A percentile compares a stretch with the other conserved stretches of the same genome.
phyloP scores from a whole-genome alignment of 2,888 invertebrate species.

The Latheticus oryzae region DNA sequence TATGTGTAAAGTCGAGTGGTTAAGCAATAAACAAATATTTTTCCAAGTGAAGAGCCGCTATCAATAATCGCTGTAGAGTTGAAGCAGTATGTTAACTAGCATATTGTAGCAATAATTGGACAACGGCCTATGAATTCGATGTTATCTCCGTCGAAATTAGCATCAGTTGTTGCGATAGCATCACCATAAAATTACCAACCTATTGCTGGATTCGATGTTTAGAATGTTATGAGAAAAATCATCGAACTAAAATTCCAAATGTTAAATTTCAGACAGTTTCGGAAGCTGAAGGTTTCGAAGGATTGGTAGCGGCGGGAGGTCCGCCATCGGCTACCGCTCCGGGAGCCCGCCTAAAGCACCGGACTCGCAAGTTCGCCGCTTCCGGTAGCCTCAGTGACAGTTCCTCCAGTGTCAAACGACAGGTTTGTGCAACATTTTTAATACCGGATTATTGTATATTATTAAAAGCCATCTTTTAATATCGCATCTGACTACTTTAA shows the following conservation, averaged over 20 bases:
- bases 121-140: conserved; percentile 17
- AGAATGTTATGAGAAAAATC: conserved; percentile 8
- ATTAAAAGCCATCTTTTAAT: conserved; percentile 36
- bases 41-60: background rate
- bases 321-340: conserved; percentile 55
- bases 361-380: conserved; percentile 62
- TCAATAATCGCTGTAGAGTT: conserved; percentile 8
- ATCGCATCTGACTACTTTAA: conserved; percentile 39
- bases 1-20: background rate
- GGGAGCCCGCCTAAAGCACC: conserved; percentile 66
- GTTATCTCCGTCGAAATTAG: conserved; percentile 26
- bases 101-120: conserved; percentile 31
- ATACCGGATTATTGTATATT: conserved; percentile 17
- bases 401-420: conserved; percentile 67
- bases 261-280: conserved; percentile 57
- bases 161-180: conserved; percentile 19
- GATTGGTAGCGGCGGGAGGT: conserved; percentile 62
- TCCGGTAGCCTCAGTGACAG: conserved; percentile 66
- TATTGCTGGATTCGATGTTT: conserved; percentile 4
- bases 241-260: conserved; percentile 8
- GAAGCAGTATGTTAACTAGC: conserved; percentile 19
- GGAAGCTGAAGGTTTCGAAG: conserved; percentile 66
- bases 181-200: conserved; percentile 9
- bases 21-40: background rate
- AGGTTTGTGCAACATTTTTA: conserved; percentile 54